Evolutionary conservation across 2,113 vertebrate genomes (phyloP).

Genomic region (Periophthalmus modestus): DNA sequence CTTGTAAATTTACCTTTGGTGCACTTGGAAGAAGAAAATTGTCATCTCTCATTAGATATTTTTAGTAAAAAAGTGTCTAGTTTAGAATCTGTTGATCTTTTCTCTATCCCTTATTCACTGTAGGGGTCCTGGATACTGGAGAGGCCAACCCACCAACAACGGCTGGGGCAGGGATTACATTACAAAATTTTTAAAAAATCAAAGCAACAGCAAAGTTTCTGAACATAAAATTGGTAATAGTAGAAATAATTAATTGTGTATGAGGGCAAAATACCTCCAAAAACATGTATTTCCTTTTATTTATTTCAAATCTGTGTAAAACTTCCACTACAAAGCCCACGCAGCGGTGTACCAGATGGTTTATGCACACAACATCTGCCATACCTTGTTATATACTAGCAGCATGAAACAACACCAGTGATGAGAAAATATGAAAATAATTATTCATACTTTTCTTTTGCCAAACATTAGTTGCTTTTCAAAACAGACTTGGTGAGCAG

Average conservation of each 20-base stretch:
- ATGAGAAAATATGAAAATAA: conserved; percentile 1
- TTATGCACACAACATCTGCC: conserved; percentile 12
- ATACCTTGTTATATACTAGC: conserved; percentile 6
- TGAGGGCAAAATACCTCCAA: background rate
- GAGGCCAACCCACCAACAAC: too few relatives aligned
- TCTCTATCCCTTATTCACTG: too few relatives aligned
- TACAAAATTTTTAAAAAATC: too few relatives aligned
- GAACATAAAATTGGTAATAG: background rate
- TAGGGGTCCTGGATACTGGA: too few relatives aligned
- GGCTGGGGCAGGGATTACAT: too few relatives aligned
- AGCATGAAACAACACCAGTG: background rate
- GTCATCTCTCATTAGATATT: too few relatives aligned
- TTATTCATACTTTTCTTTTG: background rate
- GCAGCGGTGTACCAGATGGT: background rate
- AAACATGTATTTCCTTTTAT: background rate
- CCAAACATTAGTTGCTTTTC: conserved; percentile 8
- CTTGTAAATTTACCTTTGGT: too few relatives aligned
- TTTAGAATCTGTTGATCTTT: too few relatives aligned
- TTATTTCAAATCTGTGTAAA: conserved; percentile 1
- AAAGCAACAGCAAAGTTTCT: background rate
- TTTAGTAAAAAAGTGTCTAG: too few relatives aligned
- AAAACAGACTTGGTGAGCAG: conserved; percentile 9
- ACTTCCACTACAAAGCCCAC: conserved; percentile 3
- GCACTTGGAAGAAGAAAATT: too few relatives aligned
- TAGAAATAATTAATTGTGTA: background rate